Evolutionary conservation across 1,140 invertebrate species (phyloP), one percentile per base, ranked within the genome.

Genomic region (Rhynchophorus ferrugineus): DNA sequence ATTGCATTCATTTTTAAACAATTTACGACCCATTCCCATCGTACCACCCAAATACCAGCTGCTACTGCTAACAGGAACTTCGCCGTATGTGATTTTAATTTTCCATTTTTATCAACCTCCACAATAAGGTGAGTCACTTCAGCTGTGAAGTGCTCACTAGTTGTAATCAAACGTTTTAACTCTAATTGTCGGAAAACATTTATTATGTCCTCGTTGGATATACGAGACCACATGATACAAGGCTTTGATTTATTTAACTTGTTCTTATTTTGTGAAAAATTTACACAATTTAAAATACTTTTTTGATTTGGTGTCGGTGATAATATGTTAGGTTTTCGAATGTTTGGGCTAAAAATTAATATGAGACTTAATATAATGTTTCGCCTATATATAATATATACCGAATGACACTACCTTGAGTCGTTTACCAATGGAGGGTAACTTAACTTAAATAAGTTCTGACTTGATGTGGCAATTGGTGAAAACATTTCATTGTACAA

Each of bases 91-190:
- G 67, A 62, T 43, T 60, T 52, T 2, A 68, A 44, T 18, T 49
- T 44, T 20, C 66, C 67, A 3, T 50, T 54, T 16, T 63, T 55
- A 33, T 65, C 57, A 14, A 58, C 57, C 16, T 51, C 18, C 19
- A 68, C 65, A 14, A 69, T 61, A 56, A 69, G 56, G 56, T 69
- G 68, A 11, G 68, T 69, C 0, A 68, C 63, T 11, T 45, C 46
- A 3, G 35, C 8, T 37, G 33, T 50, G 54, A 68, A 69, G 7
- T n/a, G 38, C 16, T 34, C 35, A 29, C 59, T 56, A 34, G 59
- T 64, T 2, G 46, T 61, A 6, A 57, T 50, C 42, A 69, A 53
- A 19, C 62, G 62, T 44, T 56, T 65, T 22, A 61, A 52, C n/a
- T 61, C 56, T 49, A 69, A 46, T n/a, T 60, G 17, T 11, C 24